Base-by-base conservation (phyloP, 2,113 vertebrate genomes). In the Cynocephalus volans region DNA sequence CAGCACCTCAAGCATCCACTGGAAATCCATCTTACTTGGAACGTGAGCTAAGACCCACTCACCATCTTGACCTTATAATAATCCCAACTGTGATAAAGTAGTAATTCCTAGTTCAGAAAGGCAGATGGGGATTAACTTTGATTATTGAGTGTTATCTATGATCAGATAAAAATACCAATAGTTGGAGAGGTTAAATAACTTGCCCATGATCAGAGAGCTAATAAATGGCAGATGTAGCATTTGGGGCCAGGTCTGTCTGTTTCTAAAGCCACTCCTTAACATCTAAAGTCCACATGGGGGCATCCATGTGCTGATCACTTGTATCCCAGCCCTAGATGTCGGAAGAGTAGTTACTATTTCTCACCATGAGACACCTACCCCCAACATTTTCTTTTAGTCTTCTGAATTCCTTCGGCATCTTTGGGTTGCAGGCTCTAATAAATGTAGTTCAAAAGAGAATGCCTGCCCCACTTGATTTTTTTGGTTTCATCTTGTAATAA, bases 111-210 rank as follows among this genome's bases (percentile, higher is more conserved):
- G 65, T 93, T 95, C 84, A 93, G 83, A 82, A 97, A 97, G 97
- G 90, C 96, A 97, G 97, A 94, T 97, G 97, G 95, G 95, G 92
- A 96, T 97, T 95, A 97, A 92, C 89, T 96, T 96, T 96, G 94
- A 95, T 97, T 87, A 96, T 91, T 87, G 92, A 90, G 90, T 88
- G 75, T 97, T 96, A 96, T 87, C 93, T 92, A 82, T 75, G 83
- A 95, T 83, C 94, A 95, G 80, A 87, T 94, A 83, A 95, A 97
- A 96, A 89, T 70, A 95, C 58, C 90, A 41, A 8, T 60, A 60
- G 79, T 36, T 23, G 13, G 76, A 81, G 14, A 85, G 24, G 67
- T 26, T 70, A 85, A 86, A 50, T 85, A 64, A 83, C 48, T 67
- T 70, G 23, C 54, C 56, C 21, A 2, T 14, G 64, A 41, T 41